phyloP scores from a whole-genome alignment of 2,113 vertebrate species.

The Toxotes chatareus region DNA sequence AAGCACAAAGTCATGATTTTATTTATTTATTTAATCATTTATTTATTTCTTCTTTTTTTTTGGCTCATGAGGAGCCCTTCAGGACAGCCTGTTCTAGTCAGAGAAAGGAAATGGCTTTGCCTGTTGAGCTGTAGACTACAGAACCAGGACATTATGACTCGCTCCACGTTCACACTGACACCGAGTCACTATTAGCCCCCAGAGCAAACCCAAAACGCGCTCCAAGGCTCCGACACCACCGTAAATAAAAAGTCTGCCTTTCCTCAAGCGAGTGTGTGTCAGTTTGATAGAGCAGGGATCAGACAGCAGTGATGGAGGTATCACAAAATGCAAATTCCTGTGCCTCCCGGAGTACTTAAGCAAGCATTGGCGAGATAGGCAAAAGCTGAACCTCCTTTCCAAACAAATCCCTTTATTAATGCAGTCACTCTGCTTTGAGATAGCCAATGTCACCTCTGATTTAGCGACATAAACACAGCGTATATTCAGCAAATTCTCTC shows the following conservation, averaged over 20 bases:
- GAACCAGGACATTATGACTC: constrained; percentile 47
- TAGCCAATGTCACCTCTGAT: constrained; percentile 32
- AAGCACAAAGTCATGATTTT: neutral
- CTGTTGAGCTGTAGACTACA: constrained; percentile 31
- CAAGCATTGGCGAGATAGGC: constrained; percentile 33
- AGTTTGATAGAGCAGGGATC: constrained; percentile 22
- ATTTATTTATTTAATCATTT: neutral
- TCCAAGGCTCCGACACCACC: neutral
- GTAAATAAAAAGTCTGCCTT: constrained; percentile 19
- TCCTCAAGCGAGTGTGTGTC: constrained; percentile 36
- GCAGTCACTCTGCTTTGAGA: constrained; percentile 22
- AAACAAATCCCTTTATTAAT: constrained; percentile 60
- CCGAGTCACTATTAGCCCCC: constrained; percentile 34
- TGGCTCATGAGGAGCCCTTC: constrained; percentile 14
- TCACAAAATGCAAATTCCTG: constrained; percentile 56
- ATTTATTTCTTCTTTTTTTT: neutral
- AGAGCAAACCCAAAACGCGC: constrained; percentile 11
- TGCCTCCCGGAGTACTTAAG: constrained; percentile 13
- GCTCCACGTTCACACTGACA: constrained; percentile 42
- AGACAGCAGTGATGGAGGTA: constrained; percentile 15
- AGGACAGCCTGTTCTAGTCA: constrained; percentile 45
- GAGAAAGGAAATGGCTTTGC: constrained; percentile 35
- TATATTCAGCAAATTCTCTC: neutral
- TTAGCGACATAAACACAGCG: constrained; percentile 2
- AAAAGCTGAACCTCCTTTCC: constrained; percentile 49